Conservation (phyloP, 2,888 invertebrate genomes). For the Koerneria pararmatus region DNA sequence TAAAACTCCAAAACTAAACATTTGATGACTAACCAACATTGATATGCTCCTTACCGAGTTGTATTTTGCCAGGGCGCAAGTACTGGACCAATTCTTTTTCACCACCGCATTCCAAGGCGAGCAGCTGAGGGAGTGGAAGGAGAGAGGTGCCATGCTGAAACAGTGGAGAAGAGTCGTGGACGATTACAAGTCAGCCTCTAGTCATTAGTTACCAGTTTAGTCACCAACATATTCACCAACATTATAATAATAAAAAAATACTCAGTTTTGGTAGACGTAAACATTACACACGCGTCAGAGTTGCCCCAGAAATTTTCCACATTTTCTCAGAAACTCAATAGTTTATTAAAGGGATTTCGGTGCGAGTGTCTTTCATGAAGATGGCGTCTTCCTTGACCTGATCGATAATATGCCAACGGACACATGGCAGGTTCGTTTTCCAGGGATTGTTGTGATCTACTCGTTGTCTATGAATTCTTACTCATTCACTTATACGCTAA, state of each 20-base stretch:
- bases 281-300: background rate
- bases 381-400: constrained; percentile 54
- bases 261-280: background rate
- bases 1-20: no score
- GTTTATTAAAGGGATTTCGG: constrained; percentile 36
- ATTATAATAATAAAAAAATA: background rate
- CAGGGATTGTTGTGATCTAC: no score
- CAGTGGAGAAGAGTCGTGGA: constrained; percentile 51
- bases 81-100: constrained; percentile 55
- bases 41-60: no score
- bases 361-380: constrained; percentile 52
- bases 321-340: background rate
- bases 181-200: constrained; percentile 38
- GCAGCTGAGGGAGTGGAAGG: constrained; percentile 47
- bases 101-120: constrained; percentile 56
- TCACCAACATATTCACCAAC: background rate
- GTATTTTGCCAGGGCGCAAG: constrained; percentile 28
- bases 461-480: no score
- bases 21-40: no score
- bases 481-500: no score
- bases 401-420: constrained; percentile 59
- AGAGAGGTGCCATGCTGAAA: constrained; percentile 46
- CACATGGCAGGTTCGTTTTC: constrained; percentile 44
- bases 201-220: background rate
- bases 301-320: background rate